phyloP scores from a whole-genome alignment of 1,140 invertebrate genomes.

The Zeugodacus cucurbitae region DNA sequence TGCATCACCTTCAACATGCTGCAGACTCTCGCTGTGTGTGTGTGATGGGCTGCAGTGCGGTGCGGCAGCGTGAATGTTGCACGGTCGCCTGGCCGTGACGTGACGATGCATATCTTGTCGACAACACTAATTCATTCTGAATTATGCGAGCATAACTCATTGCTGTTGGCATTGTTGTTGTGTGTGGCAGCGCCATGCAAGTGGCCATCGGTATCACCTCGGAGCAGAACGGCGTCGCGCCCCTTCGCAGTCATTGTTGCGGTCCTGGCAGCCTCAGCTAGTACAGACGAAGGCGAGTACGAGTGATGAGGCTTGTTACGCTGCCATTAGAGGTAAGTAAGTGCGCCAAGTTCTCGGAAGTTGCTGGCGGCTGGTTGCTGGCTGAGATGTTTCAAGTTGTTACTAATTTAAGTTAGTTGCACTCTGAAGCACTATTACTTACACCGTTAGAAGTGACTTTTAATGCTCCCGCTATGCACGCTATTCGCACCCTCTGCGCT shows the following conservation, averaged over 20 bases:
- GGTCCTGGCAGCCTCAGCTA: neutral
- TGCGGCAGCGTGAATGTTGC: neutral
- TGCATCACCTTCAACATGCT: neutral
- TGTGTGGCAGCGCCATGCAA: neutral
- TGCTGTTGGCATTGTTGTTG: neutral
- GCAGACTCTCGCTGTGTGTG: neutral
- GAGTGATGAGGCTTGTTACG: neutral
- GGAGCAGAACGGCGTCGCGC: neutral
- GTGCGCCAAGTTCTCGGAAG: slow-evolving; percentile 3
- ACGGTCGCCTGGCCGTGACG: neutral
- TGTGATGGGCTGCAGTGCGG: neutral
- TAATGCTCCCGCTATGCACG: neutral
- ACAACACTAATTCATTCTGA: slow-evolving; percentile 39
- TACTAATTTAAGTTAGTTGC: slow-evolving; percentile 37
- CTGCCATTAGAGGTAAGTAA: slow-evolving; percentile 33
- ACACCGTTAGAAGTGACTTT: slow-evolving; percentile 35
- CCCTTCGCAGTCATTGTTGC: neutral
- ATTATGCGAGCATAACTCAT: slow-evolving; percentile 37
- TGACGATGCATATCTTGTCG: slow-evolving; percentile 31
- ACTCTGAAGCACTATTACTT: slow-evolving; percentile 5
- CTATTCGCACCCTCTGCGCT: neutral
- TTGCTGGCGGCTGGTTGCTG: neutral
- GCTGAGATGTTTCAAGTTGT: slow-evolving; percentile 29
- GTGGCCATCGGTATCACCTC: slow-evolving; percentile 16
- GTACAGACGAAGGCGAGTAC: neutral